A percentile compares a stretch with the other conserved stretches of the same genome.
phyloP scores from a whole-genome alignment of 2,113 vertebrate genomes.

The Piprites chloris region DNA sequence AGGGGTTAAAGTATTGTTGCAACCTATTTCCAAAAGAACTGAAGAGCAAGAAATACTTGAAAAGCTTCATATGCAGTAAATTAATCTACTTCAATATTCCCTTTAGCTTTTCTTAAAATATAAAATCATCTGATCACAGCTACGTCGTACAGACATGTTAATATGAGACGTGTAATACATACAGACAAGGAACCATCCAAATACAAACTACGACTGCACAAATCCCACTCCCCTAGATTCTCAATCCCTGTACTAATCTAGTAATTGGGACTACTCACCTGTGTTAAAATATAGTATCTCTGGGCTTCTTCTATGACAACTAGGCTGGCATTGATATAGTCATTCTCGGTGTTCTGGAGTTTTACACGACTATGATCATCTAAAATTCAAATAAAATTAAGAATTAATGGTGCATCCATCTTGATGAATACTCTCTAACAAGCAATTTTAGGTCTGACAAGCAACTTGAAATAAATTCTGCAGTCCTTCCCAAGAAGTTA shows the following conservation, averaged over 20 bases:
- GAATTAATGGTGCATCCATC: background rate
- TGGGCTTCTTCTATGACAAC: conserved; percentile 89
- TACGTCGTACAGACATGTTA: background rate
- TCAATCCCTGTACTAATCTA: background rate
- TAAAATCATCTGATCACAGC: background rate
- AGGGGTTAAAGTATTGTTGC: background rate
- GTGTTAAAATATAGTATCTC: conserved; percentile 92
- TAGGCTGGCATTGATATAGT: conserved; percentile 97
- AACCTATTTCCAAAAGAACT: background rate
- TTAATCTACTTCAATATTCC: background rate
- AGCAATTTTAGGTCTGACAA: background rate
- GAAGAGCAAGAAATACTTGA: background rate
- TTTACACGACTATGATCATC: conserved; percentile 97
- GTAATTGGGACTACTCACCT: conserved; percentile 76
- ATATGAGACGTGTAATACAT: background rate
- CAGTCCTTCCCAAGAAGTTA: background rate
- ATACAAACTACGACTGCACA: background rate
- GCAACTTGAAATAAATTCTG: background rate
- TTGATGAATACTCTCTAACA: background rate
- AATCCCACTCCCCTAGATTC: background rate
- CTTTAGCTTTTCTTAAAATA: background rate
- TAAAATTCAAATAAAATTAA: conserved; percentile 64
- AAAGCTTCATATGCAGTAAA: background rate
- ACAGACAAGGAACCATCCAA: background rate
- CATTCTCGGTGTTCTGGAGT: conserved; percentile 89